Percentiles rank a stretch among this genome's conserved stretches.
Evolutionary conservation across 2,797 vertebrate species (phyloP).

Genomic region (Eremophila alpestris): DNA sequence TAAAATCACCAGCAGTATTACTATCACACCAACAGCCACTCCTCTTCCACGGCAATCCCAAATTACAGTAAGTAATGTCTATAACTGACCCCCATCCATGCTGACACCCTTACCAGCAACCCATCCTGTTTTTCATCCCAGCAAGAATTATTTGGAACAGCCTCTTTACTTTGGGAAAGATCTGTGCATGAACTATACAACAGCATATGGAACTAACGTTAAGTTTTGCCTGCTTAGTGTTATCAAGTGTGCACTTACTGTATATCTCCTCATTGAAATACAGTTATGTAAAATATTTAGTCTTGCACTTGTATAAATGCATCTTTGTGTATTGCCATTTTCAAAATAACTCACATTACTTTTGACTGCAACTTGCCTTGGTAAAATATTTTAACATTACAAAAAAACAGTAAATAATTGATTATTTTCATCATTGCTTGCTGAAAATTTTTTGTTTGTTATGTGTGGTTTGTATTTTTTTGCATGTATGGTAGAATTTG

Average conservation of each 20-base stretch:
- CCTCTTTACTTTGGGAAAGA: constrained; percentile 78
- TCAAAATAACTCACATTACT: constrained; percentile 79
- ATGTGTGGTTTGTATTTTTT: constrained; percentile 48
- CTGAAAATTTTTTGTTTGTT: constrained; percentile 68
- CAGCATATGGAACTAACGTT: constrained; percentile 78
- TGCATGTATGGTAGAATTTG: constrained; percentile 70
- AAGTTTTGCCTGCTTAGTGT: constrained; percentile 82
- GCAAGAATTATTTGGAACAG: constrained; percentile 69
- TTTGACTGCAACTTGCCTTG: constrained; percentile 79
- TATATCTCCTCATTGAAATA: constrained; percentile 85
- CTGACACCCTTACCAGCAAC: constrained; percentile 73
- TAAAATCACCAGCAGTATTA: constrained; percentile 98
- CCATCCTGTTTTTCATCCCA: constrained; percentile 71
- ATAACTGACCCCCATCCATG: constrained; percentile 84
- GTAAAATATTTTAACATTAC: constrained; percentile 80
- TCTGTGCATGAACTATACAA: constrained; percentile 86
- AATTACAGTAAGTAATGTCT: constrained; percentile 98
- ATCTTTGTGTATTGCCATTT: constrained; percentile 85
- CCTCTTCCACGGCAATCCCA: constrained; percentile 93
- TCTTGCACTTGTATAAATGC: constrained; percentile 87
- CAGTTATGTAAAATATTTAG: constrained; percentile 86
- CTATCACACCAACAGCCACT: constrained; percentile 93
- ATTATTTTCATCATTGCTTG: constrained; percentile 82
- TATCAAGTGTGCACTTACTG: constrained; percentile 92
- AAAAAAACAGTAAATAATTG: constrained; percentile 79